Base-by-base conservation (phyloP, 2,113 vertebrate species). In the Sylvilagus bachmani region DNA sequence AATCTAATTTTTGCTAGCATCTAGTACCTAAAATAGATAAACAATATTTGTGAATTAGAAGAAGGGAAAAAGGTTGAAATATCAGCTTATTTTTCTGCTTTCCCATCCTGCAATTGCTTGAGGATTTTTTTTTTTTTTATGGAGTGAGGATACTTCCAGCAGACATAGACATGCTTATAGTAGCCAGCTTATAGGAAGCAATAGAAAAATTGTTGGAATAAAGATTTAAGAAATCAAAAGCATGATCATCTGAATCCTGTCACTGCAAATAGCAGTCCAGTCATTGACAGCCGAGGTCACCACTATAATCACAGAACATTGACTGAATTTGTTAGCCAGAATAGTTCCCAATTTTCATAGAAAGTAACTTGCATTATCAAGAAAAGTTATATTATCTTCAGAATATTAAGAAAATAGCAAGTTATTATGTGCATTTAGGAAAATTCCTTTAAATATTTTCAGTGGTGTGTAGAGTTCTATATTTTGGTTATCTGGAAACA, bases 401-500 rank as follows among this genome's bases (percentile, higher is more conserved):
- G 90, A 86, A 21, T 58, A 58, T 58, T 92, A 70, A 73, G n/a
- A 90, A 82, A 91, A 87, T 53, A 83, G 2, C 44, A 91, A 83
- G 92, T 93, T 67, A n/a, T 44, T 58, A n/a, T 69, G 14, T 70
- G 17, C 75, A 89, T 91, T 92, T 88, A 70, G 17, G 71, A 87
- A 67, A 31, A 24, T 21, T 6, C 3, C 11, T 17, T 94, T 92
- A n/a, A 91, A 51, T 93, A 82, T 80, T 94, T 86, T 77, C 91
- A 85, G 51, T 91, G 25, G 0, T 33, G 22, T 53, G 4, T 80
- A 77, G 9, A 70, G 6, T 66, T 10, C 29, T 85, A 2, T 29
- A 38, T 91, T 88, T 90, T 80, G 95, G 67, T 61, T 93, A 81
- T 80, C n/a, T 93, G 24, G 11, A 66, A 92, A 95, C 66, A 49